Percentiles rank a stretch among this genome's conserved stretches.
Conservation (phyloP, 2,113 vertebrate genomes). For the Saimiri boliviensis region DNA sequence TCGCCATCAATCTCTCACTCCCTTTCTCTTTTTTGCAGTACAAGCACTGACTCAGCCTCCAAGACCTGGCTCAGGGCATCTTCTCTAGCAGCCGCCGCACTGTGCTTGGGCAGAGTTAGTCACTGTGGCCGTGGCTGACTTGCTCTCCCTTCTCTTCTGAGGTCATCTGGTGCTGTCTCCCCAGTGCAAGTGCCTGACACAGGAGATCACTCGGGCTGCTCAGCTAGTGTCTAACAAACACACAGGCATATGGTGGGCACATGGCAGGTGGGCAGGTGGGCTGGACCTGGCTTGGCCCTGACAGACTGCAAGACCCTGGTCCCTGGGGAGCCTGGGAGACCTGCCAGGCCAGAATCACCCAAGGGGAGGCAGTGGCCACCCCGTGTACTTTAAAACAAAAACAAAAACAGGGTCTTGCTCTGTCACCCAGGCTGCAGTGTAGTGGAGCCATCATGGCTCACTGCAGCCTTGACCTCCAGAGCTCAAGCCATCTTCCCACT, state of each 20-base stretch:
- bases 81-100: neutral
- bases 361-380: too few relatives aligned
- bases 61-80: neutral
- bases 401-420: neutral
- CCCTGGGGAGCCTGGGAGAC: neutral
- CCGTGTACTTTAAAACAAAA: slow-evolving; percentile 18
- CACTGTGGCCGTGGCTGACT: neutral
- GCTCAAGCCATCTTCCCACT: neutral
- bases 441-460: too few relatives aligned
- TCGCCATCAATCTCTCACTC: neutral
- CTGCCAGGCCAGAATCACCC: neutral
- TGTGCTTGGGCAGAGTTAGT: slow-evolving; percentile 8
- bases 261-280: neutral
- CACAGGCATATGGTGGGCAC: rapidly evolving
- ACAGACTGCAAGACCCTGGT: too few relatives aligned
- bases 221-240: neutral
- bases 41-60: neutral
- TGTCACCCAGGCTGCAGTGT: neutral
- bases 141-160: neutral
- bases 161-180: neutral
- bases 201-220: neutral
- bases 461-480: neutral
- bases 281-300: neutral
- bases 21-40: neutral
- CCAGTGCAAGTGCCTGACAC: neutral